phyloP scores from a whole-genome alignment of 2,113 vertebrate genomes.

The Tylochromis polylepis region DNA sequence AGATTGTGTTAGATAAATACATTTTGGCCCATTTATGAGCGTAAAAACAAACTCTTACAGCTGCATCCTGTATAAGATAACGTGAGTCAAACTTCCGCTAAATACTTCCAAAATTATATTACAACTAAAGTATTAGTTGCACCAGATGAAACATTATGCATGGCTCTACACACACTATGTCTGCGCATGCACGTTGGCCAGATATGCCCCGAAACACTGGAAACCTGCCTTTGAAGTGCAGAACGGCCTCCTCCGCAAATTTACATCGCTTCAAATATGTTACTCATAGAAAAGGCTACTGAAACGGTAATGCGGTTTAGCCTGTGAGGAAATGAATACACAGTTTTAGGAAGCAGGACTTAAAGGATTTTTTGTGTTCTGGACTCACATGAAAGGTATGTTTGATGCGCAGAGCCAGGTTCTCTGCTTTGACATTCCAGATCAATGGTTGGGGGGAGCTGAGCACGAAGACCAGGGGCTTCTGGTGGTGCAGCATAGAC shows the following conservation, averaged over 20 bases:
- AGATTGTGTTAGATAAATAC: background rate
- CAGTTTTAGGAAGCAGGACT: conserved; percentile 41
- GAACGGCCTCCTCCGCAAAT: background rate
- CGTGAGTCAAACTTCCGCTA: background rate
- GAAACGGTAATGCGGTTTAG: background rate
- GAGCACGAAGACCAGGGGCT: conserved; percentile 89
- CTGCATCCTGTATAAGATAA: background rate
- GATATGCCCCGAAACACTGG: background rate
- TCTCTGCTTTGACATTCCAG: conserved; percentile 89
- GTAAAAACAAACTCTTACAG: background rate
- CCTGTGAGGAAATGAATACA: conserved; percentile 55
- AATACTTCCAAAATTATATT: background rate
- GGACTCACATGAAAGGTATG: conserved; percentile 90
- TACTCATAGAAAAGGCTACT: background rate
- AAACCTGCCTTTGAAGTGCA: background rate
- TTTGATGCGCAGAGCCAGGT: conserved; percentile 77
- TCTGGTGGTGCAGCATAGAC: conserved; percentile 84
- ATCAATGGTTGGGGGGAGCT: conserved; percentile 82
- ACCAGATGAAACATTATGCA: background rate
- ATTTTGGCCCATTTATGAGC: background rate
- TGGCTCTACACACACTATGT: background rate
- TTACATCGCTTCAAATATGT: conserved; percentile 12
- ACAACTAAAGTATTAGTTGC: background rate
- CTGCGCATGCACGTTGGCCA: background rate
- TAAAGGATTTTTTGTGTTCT: conserved; percentile 32